Conservation (phyloP, 2,888 invertebrate genomes). For the Caenorhabditis wallacei region DNA sequence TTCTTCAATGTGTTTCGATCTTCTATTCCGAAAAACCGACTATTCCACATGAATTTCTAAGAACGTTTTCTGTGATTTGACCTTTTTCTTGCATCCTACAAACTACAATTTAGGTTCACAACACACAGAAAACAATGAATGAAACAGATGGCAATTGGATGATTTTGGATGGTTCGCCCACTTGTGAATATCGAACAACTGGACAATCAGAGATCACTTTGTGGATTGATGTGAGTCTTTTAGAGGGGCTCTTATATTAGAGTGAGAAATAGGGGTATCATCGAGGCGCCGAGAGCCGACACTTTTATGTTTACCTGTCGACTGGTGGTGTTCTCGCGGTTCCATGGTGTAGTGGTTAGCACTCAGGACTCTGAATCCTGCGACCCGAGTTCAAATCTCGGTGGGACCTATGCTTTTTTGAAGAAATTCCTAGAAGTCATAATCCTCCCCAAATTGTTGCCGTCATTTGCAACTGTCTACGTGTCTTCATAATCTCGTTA, state of each 20-base stretch:
- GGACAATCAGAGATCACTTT: constrained; percentile 24
- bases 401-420: constrained; percentile 70
- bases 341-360: constrained; percentile 60
- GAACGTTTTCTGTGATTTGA: constrained; percentile 41
- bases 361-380: constrained; percentile 77
- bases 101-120: constrained; percentile 28
- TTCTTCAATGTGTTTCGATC: constrained; percentile 40
- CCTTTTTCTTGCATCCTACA: background rate
- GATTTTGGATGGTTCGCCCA: background rate
- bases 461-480: too few relatives aligned
- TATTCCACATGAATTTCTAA: constrained; percentile 50
- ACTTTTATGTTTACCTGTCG: background rate
- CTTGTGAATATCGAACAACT: constrained; percentile 35
- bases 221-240: constrained; percentile 52
- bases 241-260: too few relatives aligned
- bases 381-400: constrained; percentile 78
- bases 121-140: constrained; percentile 31
- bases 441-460: background rate
- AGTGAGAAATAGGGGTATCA: too few relatives aligned
- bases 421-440: background rate
- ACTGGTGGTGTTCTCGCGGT: constrained; percentile 1
- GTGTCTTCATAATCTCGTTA: constrained; percentile 12
- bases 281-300: too few relatives aligned
- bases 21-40: background rate
- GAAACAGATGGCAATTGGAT: constrained; percentile 39